Base-by-base conservation (phyloP, 1,140 invertebrate genomes). In the Chrysoperla carnea region DNA sequence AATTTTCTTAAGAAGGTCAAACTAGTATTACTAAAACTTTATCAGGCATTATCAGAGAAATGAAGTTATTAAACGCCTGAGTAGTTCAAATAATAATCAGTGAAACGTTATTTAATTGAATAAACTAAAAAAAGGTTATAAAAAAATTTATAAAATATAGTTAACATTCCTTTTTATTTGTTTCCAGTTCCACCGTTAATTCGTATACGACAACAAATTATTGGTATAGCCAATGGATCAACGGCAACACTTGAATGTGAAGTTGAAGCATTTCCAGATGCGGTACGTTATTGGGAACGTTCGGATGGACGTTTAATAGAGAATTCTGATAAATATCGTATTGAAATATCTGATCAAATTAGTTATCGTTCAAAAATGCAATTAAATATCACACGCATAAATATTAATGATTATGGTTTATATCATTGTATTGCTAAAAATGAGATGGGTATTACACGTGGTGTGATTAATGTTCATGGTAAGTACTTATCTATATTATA, bases 361-460 rank as follows among this genome's bases (percentile, higher is more conserved):
- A 41, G 48, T 0, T 61, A 58, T 39, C 58, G 51, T 45, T 49
- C 72, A 39, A 71, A 68, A 52, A 87, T 88, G 81, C 72, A 73
- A 33, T 57, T 91, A 31, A 84, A 79, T 40, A 76, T 92, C 15
- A 75, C 69, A 1, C 69, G 72, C 39, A 58, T 87, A 14, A 66
- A 64, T 14, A 58, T 66, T 9, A 53, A 68, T 31, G 86, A 93
- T 46, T 62, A 74, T 56, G 68, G 44, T 72, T 65, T 70, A 33
- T 93, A 90, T 56, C 73, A 81, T 50, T 93, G 88, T 54, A 74
- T 87, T 36, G 78, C 75, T 15, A 87, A 84, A 54, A 92, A 91
- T 58, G 78, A 81, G 48, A 60, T 84, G 5, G 79, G 76, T 52
- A 72, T 73, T 5, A 82, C 81, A 8, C 78, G 75, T 55, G 86